Base-by-base conservation (phyloP, 2,888 invertebrate genomes). In the Conops quadrifasciatus region DNA sequence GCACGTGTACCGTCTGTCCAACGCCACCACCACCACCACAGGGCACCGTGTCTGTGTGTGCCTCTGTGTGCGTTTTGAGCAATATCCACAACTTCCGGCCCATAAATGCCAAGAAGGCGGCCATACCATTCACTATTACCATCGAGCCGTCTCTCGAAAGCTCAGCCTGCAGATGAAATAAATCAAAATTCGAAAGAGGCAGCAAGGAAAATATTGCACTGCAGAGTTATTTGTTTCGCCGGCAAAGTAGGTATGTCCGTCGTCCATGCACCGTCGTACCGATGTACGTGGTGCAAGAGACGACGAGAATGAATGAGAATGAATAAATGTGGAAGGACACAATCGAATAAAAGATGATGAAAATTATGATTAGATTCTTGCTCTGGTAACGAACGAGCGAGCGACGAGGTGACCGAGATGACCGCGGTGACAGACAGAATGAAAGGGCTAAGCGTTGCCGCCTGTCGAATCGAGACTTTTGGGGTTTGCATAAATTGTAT, bases 121-220 rank as follows among this genome's bases (percentile, higher is more conserved):
- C 26, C 58, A 58, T n/a, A n/a, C n/a, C n/a, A n/a, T n/a, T n/a
- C n/a, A n/a, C n/a, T n/a, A 36, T 36, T 36, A 9, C 36, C 36
- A 36, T 36, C 36, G 4, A 7, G 36, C 9, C 9, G 5, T 9
- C 36, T 36, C 9, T 36, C 51, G 62, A 62, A 30, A 51, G 43
- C 43, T 58, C 43, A 56, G 51, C 36, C 49, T 60, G 68, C 68
- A 68, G 62, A 51, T 60, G 60, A 68, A 68, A 68, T 68, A 68
- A 68, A 68, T 68, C 68, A 68, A 60, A 68, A 68, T 62, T 62
- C 51, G 58, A 5, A 26, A 28, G 24, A 15, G 24, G 58, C 1
- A 28, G 58, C 4, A 36, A 49, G 49, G 49, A 49, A 49, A 49
- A 49, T 3, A 19, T 49, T 13, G 5, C 49, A 13, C 2, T 26